Evolutionary conservation across 1,140 invertebrate genomes (phyloP), one percentile per base, ranked within the genome.

Genomic region (Drosophila watanabei): DNA sequence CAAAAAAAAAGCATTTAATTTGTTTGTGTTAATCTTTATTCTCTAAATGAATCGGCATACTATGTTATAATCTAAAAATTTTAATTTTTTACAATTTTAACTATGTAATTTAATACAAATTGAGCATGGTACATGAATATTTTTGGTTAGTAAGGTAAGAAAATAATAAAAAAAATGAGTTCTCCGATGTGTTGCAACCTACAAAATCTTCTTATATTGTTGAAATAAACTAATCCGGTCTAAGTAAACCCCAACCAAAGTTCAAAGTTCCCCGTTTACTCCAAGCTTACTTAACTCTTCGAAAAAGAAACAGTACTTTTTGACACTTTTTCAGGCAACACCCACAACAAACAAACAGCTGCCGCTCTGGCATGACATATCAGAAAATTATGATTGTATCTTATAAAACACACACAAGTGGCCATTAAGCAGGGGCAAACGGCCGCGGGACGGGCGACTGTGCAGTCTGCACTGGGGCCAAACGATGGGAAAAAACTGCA

Each of bases 341-440:
- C 79, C 83, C 83, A 87, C 79, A 11, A 18, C 10, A 24, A 24
- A 24, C 24, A 24, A 48, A 75, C 35, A 49, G 64, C 35, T 46
- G 54, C 61, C 56, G 41, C 61, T 81, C 78, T 85, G 65, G 60
- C 75, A 82, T 89, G 86, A 89, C 79, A 82, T 89, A 89, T 85
- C 85, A 84, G 73, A 88, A 79, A 79, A 89, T 81, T 90, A 89
- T 89, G 76, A 85, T 90, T 82, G 83, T 90, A 90, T 82, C 78
- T 85, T 76, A 68, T 75, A 62, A 89, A 85, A 81, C 65, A 89
- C 85, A 89, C 70, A 85, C 81, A 80, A 88, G 73, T 88, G 81
- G 73, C 81, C 84, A 78, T 79, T 79, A 65, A 35, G 60, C 46
- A n/a, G 46, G 35, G 57, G 54, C 39, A 52, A 63, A 60, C 41